phyloP scores from a whole-genome alignment of 2,113 vertebrate genomes.

The Zosterops hypoxanthus region DNA sequence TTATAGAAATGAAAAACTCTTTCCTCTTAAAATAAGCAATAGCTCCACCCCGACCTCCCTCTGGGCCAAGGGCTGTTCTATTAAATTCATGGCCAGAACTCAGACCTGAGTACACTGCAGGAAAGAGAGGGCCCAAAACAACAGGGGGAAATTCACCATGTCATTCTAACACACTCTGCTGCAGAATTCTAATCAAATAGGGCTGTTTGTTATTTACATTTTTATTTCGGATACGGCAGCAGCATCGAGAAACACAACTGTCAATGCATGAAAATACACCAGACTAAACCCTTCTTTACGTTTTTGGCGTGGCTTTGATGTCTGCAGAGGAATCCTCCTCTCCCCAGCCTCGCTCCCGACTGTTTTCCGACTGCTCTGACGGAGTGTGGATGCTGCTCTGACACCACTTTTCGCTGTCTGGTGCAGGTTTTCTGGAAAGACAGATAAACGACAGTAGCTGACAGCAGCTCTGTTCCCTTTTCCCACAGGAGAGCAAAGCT shows the following conservation, averaged over 20 bases:
- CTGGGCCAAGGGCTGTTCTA: background rate
- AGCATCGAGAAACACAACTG: background rate
- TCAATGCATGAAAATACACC: background rate
- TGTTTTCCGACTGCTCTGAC: slow-evolving; percentile 50
- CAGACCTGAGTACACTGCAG: background rate
- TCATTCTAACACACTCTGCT: background rate
- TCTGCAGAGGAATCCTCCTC: slow-evolving; percentile 28
- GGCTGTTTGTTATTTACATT: background rate
- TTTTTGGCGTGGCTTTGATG: slow-evolving; percentile 46
- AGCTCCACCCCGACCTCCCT: background rate
- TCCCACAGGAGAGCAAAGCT: background rate
- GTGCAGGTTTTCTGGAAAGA: slow-evolving; percentile 53
- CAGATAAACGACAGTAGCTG: background rate
- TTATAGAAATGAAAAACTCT: background rate
- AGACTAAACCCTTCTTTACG: slow-evolving; percentile 49
- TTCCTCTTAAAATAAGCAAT: background rate
- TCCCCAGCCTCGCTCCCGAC: slow-evolving; percentile 53
- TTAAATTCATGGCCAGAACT: background rate
- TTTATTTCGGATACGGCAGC: background rate
- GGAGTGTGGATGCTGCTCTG: slow-evolving; percentile 63
- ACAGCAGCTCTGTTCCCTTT: background rate
- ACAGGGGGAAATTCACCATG: background rate
- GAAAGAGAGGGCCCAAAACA: background rate
- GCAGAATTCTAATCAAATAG: background rate
- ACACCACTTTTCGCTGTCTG: slow-evolving; percentile 71